phyloP scores from a whole-genome alignment of 2,888 invertebrate genomes.

The Dolichopus griseipennis region DNA sequence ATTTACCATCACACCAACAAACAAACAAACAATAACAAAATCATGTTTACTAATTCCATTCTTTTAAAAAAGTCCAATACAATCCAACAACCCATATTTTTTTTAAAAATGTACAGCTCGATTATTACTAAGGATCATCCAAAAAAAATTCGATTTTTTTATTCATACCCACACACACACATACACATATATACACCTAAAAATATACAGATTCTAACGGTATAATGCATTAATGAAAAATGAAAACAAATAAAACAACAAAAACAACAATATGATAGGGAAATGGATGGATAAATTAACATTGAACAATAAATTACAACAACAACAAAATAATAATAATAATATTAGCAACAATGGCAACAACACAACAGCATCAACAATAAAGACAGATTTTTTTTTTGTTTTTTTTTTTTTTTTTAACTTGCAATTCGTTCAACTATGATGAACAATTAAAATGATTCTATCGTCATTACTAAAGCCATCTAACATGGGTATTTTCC shows the following conservation, averaged over 20 bases:
- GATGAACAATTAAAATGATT: slow-evolving; percentile 3
- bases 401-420: background rate
- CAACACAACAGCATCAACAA: background rate
- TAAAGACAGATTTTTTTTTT: background rate
- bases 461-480: background rate
- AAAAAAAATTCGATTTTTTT: background rate
- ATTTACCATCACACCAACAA: background rate
- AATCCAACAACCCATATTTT: background rate
- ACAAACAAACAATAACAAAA: background rate
- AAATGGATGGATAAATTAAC: background rate
- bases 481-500: background rate
- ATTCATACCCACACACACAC: background rate
- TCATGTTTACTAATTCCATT: background rate
- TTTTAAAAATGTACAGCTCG: background rate
- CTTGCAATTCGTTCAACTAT: slow-evolving; percentile 1
- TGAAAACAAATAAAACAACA: background rate
- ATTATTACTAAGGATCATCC: background rate
- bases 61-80: background rate
- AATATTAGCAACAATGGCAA: background rate
- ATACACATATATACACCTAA: background rate
- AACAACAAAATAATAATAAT: background rate
- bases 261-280: background rate
- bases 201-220: background rate
- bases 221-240: background rate
- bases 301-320: slow-evolving; percentile 2